Evolutionary conservation across 2,797 vertebrate genomes (phyloP), one percentile per base, ranked within the genome.

Genomic region (Malacoctenus gilli): DNA sequence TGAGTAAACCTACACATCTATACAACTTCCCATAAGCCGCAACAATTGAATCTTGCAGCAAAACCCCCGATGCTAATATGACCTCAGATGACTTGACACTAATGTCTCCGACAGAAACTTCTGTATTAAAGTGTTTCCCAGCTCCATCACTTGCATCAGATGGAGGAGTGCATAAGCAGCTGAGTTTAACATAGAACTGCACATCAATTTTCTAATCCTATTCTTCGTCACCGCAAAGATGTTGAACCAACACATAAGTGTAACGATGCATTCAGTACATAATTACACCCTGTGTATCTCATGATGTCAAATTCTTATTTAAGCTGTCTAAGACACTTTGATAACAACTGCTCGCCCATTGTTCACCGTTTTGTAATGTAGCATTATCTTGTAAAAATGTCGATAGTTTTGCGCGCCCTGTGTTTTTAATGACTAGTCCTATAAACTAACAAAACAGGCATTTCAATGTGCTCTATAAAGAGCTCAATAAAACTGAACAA

Each of bases 181-280:
- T 12, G 6, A 22, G 32, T 11, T n/a, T 20, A 13, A 30, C 3
- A 41, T 4, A 34, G 1, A 32, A 34, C 8, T 14, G 5, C 12
- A 37, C n/a, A 46, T 44, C 8, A 9, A n/a, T 28, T 22, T 14
- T 28, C n/a, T n/a, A n/a, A n/a, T n/a, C n/a, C n/a, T n/a, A n/a
- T 5, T 47, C 7, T 18, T 2, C 19, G 58, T 31, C n/a, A n/a
- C 46, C 14, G 53, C 44, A 56, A 37, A 47, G 1, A 1, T 25
- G 4, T 23, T 3, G 46, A 56, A 18, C 49, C 38, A 13, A 16
- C 35, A 51, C 11, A 62, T 49, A 51, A 16, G 12, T 39, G 13
- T 28, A 25, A 68, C 30, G 30, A 74, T 32, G 3, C 53, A 71
- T 60, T 49, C 15, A 61, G 19, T 54, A 54, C 22, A 34, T 16